Base-by-base conservation (phyloP, 1,140 invertebrate genomes). In the Drosophila athabasca region DNA sequence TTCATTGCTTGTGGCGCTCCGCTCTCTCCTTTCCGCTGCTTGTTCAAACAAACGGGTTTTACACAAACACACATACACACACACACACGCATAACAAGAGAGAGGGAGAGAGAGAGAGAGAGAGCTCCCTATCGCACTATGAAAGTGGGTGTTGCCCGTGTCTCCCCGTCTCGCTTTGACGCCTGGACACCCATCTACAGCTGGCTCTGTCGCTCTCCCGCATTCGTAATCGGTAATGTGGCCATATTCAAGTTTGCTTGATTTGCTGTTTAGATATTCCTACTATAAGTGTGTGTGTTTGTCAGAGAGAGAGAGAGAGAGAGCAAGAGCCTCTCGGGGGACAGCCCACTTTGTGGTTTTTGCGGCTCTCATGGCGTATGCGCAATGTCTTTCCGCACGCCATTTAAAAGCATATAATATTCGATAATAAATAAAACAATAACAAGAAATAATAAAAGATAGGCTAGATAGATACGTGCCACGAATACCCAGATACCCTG, bases 241-340 rank as follows among this genome's bases (percentile, higher is more conserved):
- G 83, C 84, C 84, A 90, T 89, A 84, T 89, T 89, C 78, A 89
- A 88, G 83, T 87, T 82, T 66, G 64, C 77, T 90, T 84, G 82
- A 84, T 85, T 80, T 90, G 70, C 70, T 80, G 85, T 89, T 81
- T 84, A 88, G 84, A 88, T 88, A 90, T 71, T 60, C 48, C 52
- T 51, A 35, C 52, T 51, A 35, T 49, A 5, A 13, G 48, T 57
- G 48, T 54, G 41, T 64, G 13, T 26, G 24, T 26, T 26, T 0
- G 24, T 5, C 4, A 26, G 5, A 26, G 24, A 31, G 11, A 48
- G 41, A 41, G 48, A 22, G 2, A 46, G 17, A 48, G 29, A 60
- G 58, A 50, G 24, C 43, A 19, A 8, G 64, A 26, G 45, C 53
- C 55, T 65, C 81, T 73, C 69, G 75, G 60, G 80, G 85, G 74